These are phyloP conservation scores for Pseudonaja textilis DNA, from an alignment of 2,113 vertebrate genomes.

Conservation along the genomic window DNA sequence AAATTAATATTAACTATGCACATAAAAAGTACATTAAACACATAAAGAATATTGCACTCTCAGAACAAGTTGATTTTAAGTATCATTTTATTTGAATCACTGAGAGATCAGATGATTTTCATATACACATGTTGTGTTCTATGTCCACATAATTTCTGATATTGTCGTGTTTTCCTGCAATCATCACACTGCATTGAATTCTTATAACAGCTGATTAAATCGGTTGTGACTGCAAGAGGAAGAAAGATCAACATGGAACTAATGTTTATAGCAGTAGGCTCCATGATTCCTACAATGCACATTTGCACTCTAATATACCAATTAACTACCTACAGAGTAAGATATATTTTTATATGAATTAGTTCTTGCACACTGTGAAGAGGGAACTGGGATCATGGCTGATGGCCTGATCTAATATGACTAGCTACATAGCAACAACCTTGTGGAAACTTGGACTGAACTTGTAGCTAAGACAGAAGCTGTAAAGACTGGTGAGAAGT, in stretches of 20 bases:
- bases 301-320: background rate
- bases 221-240: background rate
- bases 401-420: background rate
- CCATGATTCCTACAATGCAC: background rate
- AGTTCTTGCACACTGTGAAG: background rate
- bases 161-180: background rate
- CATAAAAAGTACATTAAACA: background rate
- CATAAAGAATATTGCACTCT: background rate
- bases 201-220: background rate
- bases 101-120: background rate
- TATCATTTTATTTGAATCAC: background rate
- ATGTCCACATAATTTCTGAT: background rate
- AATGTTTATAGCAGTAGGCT: background rate
- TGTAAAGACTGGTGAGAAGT: background rate
- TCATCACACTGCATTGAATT: background rate
- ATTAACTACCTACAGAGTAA: background rate
- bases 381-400: background rate
- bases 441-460: background rate
- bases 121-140: background rate
- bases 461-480: fast-evolving
- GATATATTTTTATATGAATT: background rate
- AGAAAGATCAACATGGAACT: background rate
- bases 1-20: background rate
- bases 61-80: background rate
- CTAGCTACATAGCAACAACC: background rate